Evolutionary conservation across 64 coral and sea anemone species (phyloP).

Genomic region (Porites lutea): DNA sequence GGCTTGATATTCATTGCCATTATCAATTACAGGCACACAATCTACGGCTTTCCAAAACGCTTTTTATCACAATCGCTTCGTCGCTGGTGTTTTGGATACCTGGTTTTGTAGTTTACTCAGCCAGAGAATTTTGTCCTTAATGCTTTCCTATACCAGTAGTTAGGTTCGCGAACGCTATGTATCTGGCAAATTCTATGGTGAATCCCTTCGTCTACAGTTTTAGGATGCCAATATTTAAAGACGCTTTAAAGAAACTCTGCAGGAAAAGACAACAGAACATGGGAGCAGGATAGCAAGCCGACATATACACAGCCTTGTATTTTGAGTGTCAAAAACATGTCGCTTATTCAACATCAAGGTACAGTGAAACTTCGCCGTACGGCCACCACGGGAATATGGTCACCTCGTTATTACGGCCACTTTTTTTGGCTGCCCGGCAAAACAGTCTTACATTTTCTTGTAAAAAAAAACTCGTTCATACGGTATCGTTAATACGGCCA

Average conservation of each 20-base stretch:
- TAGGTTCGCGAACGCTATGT: not conserved
- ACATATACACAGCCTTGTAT: too few relatives aligned
- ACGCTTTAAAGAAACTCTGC: not conserved
- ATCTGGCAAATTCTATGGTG: conserved; percentile 20
- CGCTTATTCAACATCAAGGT: too few relatives aligned
- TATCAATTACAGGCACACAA: not conserved
- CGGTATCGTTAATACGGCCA: too few relatives aligned
- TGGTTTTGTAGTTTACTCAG: not conserved
- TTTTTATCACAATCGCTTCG: not conserved
- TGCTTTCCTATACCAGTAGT: not conserved
- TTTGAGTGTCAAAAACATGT: too few relatives aligned
- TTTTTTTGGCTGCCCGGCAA: too few relatives aligned
- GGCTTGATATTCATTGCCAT: not conserved
- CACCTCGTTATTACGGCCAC: too few relatives aligned
- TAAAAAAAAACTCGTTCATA: too few relatives aligned
- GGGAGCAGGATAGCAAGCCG: too few relatives aligned
- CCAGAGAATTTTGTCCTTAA: not conserved
- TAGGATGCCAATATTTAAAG: not conserved
- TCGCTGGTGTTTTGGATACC: conserved; percentile 14
- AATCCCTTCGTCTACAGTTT: conserved; percentile 13
- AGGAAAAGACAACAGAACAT: not conserved
- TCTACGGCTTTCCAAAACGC: not conserved
- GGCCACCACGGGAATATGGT: too few relatives aligned
- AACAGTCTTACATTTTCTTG: too few relatives aligned
- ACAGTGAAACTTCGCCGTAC: too few relatives aligned